Conservation (phyloP, 2,113 vertebrate genomes). For the Anguilla japonica region DNA sequence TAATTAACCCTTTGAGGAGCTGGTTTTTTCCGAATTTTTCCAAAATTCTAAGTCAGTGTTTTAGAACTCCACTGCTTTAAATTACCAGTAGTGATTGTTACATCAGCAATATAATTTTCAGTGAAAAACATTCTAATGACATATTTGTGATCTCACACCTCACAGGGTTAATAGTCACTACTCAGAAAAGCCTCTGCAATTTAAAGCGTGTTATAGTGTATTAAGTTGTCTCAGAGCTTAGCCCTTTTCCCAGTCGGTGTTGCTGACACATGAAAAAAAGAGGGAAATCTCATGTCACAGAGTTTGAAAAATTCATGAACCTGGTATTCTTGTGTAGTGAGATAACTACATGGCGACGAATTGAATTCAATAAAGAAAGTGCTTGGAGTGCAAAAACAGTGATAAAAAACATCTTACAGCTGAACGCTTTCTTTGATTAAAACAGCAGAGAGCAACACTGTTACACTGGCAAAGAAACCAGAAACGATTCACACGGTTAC, state of each 20-base stretch:
- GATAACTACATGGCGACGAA: background rate
- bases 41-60: too few relatives aligned
- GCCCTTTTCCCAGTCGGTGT: background rate
- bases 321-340: background rate
- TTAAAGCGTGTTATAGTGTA: background rate
- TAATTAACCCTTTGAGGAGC: too few relatives aligned
- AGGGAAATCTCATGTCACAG: background rate
- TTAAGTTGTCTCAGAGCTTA: background rate
- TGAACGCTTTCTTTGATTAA: background rate
- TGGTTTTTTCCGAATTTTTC: too few relatives aligned
- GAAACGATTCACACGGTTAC: background rate
- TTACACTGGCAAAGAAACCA: background rate
- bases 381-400: background rate
- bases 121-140: too few relatives aligned
- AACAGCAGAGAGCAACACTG: background rate
- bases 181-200: background rate
- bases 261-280: background rate
- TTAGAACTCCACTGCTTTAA: too few relatives aligned
- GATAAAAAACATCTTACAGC: background rate
- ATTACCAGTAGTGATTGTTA: too few relatives aligned
- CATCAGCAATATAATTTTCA: too few relatives aligned
- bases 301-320: background rate
- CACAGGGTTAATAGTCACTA: background rate
- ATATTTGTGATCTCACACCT: too few relatives aligned
- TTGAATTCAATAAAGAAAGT: constrained; percentile 1